Evolutionary conservation across 2,888 invertebrate genomes (phyloP), one percentile per base, ranked within the genome.

Genomic region (Drosophila kokeensis): DNA sequence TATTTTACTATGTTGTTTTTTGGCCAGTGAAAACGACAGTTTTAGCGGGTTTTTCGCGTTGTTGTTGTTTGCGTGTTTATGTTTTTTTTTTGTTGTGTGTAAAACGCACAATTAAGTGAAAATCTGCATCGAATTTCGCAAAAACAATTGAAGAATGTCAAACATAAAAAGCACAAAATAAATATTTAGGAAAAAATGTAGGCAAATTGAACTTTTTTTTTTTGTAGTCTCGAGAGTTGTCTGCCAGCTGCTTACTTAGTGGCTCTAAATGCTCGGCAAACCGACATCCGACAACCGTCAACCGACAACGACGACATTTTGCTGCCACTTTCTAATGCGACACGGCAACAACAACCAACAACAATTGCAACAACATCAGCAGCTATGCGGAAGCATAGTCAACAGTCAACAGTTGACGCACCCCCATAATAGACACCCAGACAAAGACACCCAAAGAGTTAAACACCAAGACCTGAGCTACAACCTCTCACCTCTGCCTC

Each of bases 31-130:
- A 85, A 85, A 84, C 84, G 79, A 82, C 82, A 80, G 71, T 73
- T 77, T 79, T 76, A 49, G 69, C 58, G 70, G 53, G 54, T 70
- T 75, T 75, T 74, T 32, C 30, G 32, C 48, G 10, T 11, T 53
- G 34, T 53, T 61, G 32, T 30, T 36, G 29, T 24, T 58, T 11
- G 11, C 13, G 13, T 36, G 24, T 3, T 52, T 21, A 52, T 53
- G 53, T 27, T 32, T 11, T 52, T 27, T 36, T 11, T 32, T 27
- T 32, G n/a, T 21, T 21, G 10, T 13, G 10, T 61, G 50, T 48
- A 53, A 59, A 76, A 70, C 57, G 73, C 76, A 87, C 83, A 73
- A 81, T 83, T 87, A 72, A 83, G 87, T 81, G 84, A 87, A 85
- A 85, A 85, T 83, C 67, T 81, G 77, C 87, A 82, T 65, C 71